Conservation (phyloP, 2,888 invertebrate genomes). For the Bedellia somnulentella region DNA sequence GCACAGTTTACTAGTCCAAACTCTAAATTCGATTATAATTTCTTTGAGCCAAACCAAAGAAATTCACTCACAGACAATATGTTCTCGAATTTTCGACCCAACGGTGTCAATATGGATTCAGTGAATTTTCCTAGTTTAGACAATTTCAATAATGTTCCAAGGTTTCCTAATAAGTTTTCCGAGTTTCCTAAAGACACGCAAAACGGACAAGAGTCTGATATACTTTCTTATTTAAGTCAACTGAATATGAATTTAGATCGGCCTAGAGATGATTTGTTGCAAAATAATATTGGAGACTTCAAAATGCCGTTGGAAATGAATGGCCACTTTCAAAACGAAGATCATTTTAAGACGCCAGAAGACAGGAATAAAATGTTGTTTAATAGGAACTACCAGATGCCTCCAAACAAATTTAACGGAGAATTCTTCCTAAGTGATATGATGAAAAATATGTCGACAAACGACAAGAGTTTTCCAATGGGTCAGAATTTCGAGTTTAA, state of each 20-base stretch:
- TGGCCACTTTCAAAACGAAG: constrained; percentile 31
- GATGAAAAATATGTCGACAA: constrained; percentile 25
- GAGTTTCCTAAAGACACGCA: constrained; percentile 22
- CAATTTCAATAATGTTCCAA: constrained; percentile 22
- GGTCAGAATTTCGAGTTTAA: constrained; percentile 35
- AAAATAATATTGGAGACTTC: constrained; percentile 24
- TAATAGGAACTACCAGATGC: constrained; percentile 21
- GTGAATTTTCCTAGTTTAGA: constrained; percentile 42
- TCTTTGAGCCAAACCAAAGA: constrained; percentile 49
- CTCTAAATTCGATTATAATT: constrained; percentile 35
- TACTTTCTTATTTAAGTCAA: constrained; percentile 36
- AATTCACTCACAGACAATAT: constrained; percentile 43
- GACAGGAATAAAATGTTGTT: constrained; percentile 36
- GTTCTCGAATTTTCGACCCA: constrained; percentile 32
- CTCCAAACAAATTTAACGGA: constrained; percentile 29
- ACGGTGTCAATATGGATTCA: constrained; percentile 37
- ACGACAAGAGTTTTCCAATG: constrained; percentile 18
- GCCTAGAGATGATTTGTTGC: constrained; percentile 24
- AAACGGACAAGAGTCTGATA: constrained; percentile 22
- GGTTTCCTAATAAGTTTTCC: constrained; percentile 31
- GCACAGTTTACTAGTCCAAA: constrained; percentile 43
- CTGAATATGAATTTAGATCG: constrained; percentile 31
- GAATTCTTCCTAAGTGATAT: constrained; percentile 31
- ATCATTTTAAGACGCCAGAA: constrained; percentile 28
- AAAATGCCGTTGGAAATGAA: constrained; percentile 37